These are phyloP conservation scores for Podargus strigoides DNA, from an alignment of 2,797 vertebrate species.

Conservation along the genomic window DNA sequence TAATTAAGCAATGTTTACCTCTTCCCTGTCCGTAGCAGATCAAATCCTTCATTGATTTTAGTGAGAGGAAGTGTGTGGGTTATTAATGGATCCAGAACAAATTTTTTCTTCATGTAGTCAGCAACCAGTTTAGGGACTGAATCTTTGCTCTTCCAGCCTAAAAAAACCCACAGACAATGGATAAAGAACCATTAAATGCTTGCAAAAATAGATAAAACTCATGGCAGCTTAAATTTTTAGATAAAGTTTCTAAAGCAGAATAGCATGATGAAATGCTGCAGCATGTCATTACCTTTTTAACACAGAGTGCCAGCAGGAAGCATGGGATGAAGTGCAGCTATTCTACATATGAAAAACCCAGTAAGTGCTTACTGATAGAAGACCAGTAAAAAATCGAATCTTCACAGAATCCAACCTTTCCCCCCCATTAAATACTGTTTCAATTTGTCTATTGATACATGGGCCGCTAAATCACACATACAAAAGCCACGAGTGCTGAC, in stretches of 20 bases:
- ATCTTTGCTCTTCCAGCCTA: constrained; percentile 77
- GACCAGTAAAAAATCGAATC: background rate
- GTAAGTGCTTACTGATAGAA: background rate
- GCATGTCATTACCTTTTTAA: background rate
- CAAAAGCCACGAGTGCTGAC: background rate
- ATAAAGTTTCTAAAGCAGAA: background rate
- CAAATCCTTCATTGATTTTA: constrained; percentile 83
- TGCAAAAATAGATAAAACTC: background rate
- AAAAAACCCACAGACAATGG: background rate
- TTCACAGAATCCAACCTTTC: background rate
- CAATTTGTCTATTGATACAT: background rate
- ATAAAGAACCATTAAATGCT: background rate
- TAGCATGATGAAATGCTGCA: background rate
- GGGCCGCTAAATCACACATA: background rate
- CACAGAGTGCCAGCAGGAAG: background rate
- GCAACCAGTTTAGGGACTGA: constrained; percentile 77
- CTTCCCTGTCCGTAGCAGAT: constrained; percentile 80
- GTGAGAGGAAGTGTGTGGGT: constrained; percentile 81
- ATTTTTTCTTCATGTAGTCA: constrained; percentile 82
- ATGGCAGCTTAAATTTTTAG: background rate
- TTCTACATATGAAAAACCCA: background rate
- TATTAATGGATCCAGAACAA: constrained; percentile 86
- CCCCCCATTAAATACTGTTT: background rate
- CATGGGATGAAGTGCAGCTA: background rate
- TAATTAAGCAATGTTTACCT: constrained; percentile 68